Conservation (phyloP, 2,888 invertebrate genomes). For the Dryomyza anilis region DNA sequence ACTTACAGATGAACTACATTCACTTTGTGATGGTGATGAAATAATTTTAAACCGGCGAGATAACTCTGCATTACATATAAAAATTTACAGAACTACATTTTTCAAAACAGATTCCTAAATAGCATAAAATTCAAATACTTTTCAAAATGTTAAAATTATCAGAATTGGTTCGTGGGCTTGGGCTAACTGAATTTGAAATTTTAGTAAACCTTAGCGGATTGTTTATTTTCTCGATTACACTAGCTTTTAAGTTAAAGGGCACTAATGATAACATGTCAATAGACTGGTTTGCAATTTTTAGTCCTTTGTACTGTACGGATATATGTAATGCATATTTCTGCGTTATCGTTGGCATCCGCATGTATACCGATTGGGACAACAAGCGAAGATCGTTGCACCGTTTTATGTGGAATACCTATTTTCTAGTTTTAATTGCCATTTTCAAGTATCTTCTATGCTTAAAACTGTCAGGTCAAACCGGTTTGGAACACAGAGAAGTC, state of each 20-base stretch:
- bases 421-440: constrained; percentile 81
- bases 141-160: constrained; percentile 68
- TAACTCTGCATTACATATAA: constrained; percentile 85
- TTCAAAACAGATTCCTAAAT: constrained; percentile 42
- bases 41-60: constrained; percentile 73
- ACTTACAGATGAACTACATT: constrained; percentile 82
- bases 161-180: constrained; percentile 92
- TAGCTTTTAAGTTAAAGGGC: constrained; percentile 80
- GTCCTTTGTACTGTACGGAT: constrained; percentile 90
- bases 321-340: constrained; percentile 94
- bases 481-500: constrained; percentile 88
- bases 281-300: constrained; percentile 90
- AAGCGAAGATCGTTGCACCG: constrained; percentile 80
- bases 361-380: constrained; percentile 77
- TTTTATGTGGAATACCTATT: constrained; percentile 82
- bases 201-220: constrained; percentile 86
- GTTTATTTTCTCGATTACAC: constrained; percentile 80
- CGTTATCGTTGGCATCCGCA: constrained; percentile 91
- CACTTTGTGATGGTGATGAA: constrained; percentile 77
- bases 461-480: constrained; percentile 80
- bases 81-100: constrained; percentile 66
- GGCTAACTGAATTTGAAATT: constrained; percentile 93
- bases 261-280: constrained; percentile 61
- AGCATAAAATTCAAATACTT: constrained; percentile 28
- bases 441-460: constrained; percentile 91